Conservation (phyloP, 2,888 invertebrate genomes). For the Leucophenga maculata region DNA sequence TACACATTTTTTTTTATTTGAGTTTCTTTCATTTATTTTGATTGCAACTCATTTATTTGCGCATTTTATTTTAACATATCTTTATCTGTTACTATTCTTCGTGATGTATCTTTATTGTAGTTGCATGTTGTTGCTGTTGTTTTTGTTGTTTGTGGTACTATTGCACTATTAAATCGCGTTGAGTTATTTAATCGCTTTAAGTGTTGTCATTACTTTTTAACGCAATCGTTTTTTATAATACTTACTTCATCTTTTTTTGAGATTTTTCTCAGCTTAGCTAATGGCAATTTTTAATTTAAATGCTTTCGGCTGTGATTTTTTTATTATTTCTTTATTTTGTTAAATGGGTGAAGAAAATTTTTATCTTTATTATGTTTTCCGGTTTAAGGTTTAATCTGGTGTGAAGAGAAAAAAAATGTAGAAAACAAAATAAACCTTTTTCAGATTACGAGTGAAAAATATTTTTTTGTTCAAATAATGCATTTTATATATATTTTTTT, state of each 20-base stretch:
- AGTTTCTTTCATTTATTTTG: constrained; percentile 42
- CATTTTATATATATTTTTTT: too few species aligned
- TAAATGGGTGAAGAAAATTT: too few species aligned
- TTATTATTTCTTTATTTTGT: constrained; percentile 42
- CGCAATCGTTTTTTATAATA: constrained; percentile 11
- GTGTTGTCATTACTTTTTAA: constrained; percentile 29
- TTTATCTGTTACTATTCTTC: constrained; percentile 8
- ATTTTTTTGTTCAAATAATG: too few species aligned
- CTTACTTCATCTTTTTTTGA: constrained; percentile 22
- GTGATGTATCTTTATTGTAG: not conserved
- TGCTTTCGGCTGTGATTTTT: constrained; percentile 7
- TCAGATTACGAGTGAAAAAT: too few species aligned
- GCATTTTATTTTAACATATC: not conserved
- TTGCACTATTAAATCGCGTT: not conserved
- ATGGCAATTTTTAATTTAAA: not conserved
- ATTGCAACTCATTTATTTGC: constrained; percentile 44
- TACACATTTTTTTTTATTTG: constrained; percentile 1
- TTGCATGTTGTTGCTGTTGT: too few species aligned
- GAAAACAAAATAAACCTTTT: too few species aligned
- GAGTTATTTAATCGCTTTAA: constrained; percentile 34
- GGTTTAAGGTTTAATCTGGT: too few species aligned
- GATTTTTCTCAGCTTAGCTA: constrained; percentile 8
- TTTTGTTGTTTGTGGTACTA: not conserved
- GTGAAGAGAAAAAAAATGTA: too few species aligned
- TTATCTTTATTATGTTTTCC: too few species aligned